A percentile compares a stretch with the other conserved stretches of the same genome.
phyloP scores from a whole-genome alignment of 2,113 vertebrate genomes.

The Trematocara marginatum region DNA sequence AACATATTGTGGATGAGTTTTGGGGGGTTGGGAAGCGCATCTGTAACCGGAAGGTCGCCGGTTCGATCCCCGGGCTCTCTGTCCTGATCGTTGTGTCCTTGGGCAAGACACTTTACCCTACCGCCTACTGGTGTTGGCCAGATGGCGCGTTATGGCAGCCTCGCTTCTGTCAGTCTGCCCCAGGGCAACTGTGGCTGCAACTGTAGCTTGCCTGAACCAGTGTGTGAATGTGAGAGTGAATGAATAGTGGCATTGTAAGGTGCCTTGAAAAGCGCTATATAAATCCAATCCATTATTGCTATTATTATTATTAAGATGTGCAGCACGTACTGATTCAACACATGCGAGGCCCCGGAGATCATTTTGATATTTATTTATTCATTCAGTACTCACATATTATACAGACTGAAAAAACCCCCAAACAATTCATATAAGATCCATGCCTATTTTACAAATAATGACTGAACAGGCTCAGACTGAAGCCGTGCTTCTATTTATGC shows the following conservation, averaged over 20 bases:
- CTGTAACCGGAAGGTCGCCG: rapidly evolving
- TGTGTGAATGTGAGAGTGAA: background rate
- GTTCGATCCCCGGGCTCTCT: background rate
- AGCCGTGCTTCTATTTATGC: background rate
- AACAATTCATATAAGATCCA: background rate
- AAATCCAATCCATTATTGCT: background rate
- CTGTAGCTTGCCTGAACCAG: background rate
- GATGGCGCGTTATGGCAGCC: background rate
- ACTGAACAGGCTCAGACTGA: background rate
- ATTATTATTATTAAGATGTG: background rate
- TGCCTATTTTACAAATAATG: background rate
- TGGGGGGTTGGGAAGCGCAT: background rate
- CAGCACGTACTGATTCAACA: background rate
- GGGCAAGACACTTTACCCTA: background rate
- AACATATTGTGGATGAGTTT: background rate
- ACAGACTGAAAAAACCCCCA: rapidly evolving
- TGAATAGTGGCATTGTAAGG: background rate
- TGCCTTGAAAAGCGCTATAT: background rate
- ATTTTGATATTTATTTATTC: background rate
- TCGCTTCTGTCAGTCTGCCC: background rate
- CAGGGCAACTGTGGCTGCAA: background rate
- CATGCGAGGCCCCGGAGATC: background rate
- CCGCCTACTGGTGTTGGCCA: background rate
- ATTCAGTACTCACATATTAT: background rate
- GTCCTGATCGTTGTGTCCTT: background rate